Percentiles rank a stretch among this genome's conserved stretches.
These are phyloP conservation scores for Palythoa grandis DNA, from an alignment of 92 coral and sea anemone species.

Conservation along the genomic window DNA sequence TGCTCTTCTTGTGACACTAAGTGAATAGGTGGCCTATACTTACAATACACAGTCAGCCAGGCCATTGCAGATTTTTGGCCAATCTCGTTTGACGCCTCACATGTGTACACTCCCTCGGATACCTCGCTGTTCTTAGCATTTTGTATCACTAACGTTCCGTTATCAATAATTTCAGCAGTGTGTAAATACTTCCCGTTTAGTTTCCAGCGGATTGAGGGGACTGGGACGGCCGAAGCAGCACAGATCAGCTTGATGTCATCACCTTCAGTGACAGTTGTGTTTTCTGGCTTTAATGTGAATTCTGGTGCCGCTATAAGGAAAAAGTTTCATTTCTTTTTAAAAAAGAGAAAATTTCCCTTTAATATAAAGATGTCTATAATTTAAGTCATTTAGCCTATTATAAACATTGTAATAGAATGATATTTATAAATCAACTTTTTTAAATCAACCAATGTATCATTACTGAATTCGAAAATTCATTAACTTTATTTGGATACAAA, in stretches of 20 bases:
- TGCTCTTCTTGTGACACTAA: neutral
- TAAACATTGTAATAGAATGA: too few species aligned
- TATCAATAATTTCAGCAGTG: neutral
- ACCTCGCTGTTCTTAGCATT: neutral
- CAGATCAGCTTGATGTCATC: slow-evolving; percentile 12
- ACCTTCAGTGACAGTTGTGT: slow-evolving; percentile 1
- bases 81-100: slow-evolving; percentile 18
- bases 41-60: neutral
- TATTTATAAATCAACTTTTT: too few species aligned
- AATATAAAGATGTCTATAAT: neutral
- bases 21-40: neutral
- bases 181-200: neutral
- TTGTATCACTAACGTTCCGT: slow-evolving; percentile 13
- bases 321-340: neutral
- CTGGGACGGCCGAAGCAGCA: slow-evolving; percentile 10
- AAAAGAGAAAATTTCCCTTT: neutral
- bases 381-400: too few species aligned
- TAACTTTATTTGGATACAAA: too few species aligned
- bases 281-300: neutral
- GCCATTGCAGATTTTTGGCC: neutral
- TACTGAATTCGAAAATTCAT: too few species aligned
- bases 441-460: too few species aligned
- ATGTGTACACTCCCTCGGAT: slow-evolving; percentile 32
- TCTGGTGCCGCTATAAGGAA: neutral
- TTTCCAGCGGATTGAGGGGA: slow-evolving; percentile 26